A percentile compares a stretch with the other conserved stretches of the same genome.
phyloP scores from a whole-genome alignment of 2,888 invertebrate species.

The Cloeon dipterum region DNA sequence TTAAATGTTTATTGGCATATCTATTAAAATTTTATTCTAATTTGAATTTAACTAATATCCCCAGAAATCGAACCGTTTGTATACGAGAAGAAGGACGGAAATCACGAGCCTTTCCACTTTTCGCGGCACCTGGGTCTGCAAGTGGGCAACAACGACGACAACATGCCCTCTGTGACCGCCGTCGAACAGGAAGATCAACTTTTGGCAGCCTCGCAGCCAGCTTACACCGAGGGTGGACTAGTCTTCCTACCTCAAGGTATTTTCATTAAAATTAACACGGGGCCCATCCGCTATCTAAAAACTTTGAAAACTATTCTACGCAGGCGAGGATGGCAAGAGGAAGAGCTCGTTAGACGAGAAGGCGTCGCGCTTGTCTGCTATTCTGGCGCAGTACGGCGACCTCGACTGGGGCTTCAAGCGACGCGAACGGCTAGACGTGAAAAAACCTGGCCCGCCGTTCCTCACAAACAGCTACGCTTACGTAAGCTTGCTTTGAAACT shows the following conservation, averaged over 20 bases:
- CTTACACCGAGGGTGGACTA: conserved; percentile 37
- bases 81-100: too few relatives aligned
- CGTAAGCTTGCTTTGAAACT: too few relatives aligned
- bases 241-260: conserved; percentile 23
- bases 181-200: not conserved
- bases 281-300: too few relatives aligned
- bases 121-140: conserved; percentile 15
- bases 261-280: too few relatives aligned
- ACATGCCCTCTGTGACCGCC: too few relatives aligned
- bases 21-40: too few relatives aligned
- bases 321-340: not conserved
- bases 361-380: conserved; percentile 26
- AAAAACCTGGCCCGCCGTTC: conserved; percentile 79
- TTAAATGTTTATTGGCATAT: too few relatives aligned
- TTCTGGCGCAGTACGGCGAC: conserved; percentile 28
- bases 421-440: conserved; percentile 74
- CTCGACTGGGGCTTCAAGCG: conserved; percentile 53
- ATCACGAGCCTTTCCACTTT: too few relatives aligned
- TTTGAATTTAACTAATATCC: too few relatives aligned
- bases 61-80: too few relatives aligned
- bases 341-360: conserved; percentile 7
- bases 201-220: conserved; percentile 11
- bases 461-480: conserved; percentile 37
- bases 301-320: too few relatives aligned
- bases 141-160: not conserved